These are phyloP conservation scores for Neotoxoptera formosana DNA, from an alignment of 1,140 invertebrate species.

Conservation along the genomic window DNA sequence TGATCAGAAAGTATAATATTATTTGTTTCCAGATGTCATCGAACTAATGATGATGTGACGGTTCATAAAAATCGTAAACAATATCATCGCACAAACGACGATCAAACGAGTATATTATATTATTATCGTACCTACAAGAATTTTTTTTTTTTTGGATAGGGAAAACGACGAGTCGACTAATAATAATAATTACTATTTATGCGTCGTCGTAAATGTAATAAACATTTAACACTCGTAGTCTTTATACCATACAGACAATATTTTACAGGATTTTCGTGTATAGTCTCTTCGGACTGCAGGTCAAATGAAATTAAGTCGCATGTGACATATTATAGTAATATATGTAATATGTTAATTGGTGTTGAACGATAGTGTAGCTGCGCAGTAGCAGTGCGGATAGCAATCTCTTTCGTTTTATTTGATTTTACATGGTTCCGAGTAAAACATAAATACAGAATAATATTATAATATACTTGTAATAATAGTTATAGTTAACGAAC, in stretches of 20 bases:
- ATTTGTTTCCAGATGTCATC: not conserved
- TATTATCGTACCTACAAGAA: not conserved
- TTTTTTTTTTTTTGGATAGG: not conserved
- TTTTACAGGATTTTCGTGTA: not conserved
- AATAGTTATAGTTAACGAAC: not conserved
- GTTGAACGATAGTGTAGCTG: too few species aligned
- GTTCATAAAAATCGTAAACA: not conserved
- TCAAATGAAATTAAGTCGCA: not conserved
- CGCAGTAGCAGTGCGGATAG: too few species aligned
- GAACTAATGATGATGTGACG: not conserved
- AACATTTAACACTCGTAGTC: not conserved
- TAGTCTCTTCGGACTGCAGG: not conserved
- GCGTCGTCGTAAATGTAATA: not conserved
- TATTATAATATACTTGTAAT: not conserved
- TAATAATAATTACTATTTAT: not conserved
- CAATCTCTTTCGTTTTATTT: not conserved
- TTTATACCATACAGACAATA: not conserved
- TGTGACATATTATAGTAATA: not conserved
- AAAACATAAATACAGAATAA: not conserved
- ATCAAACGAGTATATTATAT: not conserved
- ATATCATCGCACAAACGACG: not conserved
- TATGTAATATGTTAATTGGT: conserved; percentile 4
- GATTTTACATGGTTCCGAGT: not conserved
- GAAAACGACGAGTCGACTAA: not conserved
- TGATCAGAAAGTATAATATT: conserved; percentile 22